Evolutionary conservation across 2,888 invertebrate species (phyloP), one percentile per base, ranked within the genome.

Genomic region (Melinaea menophilus): DNA sequence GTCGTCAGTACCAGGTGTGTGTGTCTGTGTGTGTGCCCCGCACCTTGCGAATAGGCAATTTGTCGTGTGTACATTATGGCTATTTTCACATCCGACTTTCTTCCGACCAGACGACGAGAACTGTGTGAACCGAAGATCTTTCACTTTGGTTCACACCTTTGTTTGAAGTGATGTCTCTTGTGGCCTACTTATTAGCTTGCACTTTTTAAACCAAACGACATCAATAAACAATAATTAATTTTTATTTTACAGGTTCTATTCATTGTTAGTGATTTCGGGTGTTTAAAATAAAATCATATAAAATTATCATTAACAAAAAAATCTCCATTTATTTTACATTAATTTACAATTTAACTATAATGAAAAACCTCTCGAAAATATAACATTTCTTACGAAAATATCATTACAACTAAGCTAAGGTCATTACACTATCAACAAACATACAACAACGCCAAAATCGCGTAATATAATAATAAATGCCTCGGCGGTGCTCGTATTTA

Each of bases 31-130:
- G 73, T 75, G 78, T 78, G 78, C 80, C 81, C 76, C 76, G 78
- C 75, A 69, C 72, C 69, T 69, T 76, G 84, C 83, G 84, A 86
- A 86, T 88, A 86, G 78, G 75, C 75, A 76, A 82, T 81, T 81
- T 78, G 81, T 79, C 79, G 78, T 69, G 73, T 82, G 86, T 85
- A 83, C 84, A 81, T 80, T 88, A 86, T 86, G 86, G 81, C 81
- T 78, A 85, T 84, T 83, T 88, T 89, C 90, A 88, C 90, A 90
- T 90, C 90, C 90, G 88, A 90, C 90, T 90, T 90, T 89, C 90
- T 82, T 89, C 81, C 77, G 77, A 64, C 77, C 77, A 63, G 64
- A 59, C 63, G 66, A 64, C 51, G 31, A 51, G 51, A 31, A 59
- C 69, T 69, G 71, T 75, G 75, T 66, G 74, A 74, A 73, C 69